Base-by-base conservation (phyloP, 2,113 vertebrate genomes). In the Bubalus kerabau region DNA sequence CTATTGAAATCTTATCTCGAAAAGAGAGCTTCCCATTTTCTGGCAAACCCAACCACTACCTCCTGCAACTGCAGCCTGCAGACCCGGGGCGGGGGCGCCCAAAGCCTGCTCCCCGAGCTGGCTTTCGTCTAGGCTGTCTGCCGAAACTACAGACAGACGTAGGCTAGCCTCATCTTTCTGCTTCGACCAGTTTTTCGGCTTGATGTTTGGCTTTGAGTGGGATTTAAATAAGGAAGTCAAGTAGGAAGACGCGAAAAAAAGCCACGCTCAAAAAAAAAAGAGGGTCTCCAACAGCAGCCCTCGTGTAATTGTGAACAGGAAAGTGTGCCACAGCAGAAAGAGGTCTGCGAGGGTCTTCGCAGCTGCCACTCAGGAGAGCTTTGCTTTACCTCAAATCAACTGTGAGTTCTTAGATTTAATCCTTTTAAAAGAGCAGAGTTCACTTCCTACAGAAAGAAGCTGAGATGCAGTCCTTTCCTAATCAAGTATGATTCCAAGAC, bases 1-100 rank as follows among this genome's bases (percentile, higher is more conserved):
- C 96, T 14, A 43, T 0, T 93, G 92, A 98, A 97, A 95, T 81
- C 85, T 88, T 64, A 94, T 92, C 19, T 95, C 71, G 9, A 48
- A 74, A 95, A 95, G 91, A 64, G 46, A 87, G 88, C 11, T 36
- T 64, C 62, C 64, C 21, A 46, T 57, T 93, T 97, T 96, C 97
- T 67, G 84, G 94, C 71, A 50, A 93, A 81, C 74, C 81, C 92
- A 90, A 32, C 21, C 81, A 90, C 94, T 67, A 88, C 91, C 93
- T 93, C 97, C 84, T 32, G 32, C 95, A 96, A 36, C 32, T 57
- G 80, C 54, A 26, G 46, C 86, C 87, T 13, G 40, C 7, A 46
- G 57, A 74, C 74, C 2, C 0, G 0, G 30, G 28, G 21, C 24
- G 80, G 0, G 30, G 26, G 24, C 30, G 85, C 16, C 1, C 12